Evolutionary conservation across 2,113 vertebrate species (phyloP).

Genomic region (Cavia aperea): DNA sequence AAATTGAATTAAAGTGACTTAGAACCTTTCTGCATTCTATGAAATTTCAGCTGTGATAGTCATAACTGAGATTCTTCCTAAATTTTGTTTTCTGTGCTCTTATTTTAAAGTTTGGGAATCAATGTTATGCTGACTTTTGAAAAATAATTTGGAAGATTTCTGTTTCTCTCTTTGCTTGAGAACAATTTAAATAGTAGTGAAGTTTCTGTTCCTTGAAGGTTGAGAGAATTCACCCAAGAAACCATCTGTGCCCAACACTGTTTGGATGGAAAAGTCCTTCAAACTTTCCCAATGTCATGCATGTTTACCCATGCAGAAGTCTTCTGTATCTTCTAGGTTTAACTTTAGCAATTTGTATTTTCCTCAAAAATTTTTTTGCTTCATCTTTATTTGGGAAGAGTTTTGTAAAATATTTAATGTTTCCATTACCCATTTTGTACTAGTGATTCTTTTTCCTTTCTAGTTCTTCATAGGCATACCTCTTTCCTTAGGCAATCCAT

Average conservation of each 20-base stretch:
- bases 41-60: background rate
- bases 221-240: constrained; percentile 64
- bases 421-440: background rate
- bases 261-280: constrained; percentile 37
- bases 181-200: constrained; percentile 59
- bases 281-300: constrained; percentile 29
- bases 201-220: constrained; percentile 62
- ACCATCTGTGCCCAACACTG: constrained; percentile 64
- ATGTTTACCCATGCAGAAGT: constrained; percentile 36
- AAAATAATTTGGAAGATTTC: constrained; percentile 64
- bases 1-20: constrained; percentile 6
- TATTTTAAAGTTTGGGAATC: constrained; percentile 31
- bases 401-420: background rate
- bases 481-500: background rate
- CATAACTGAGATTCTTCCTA: background rate
- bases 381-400: constrained; percentile 11
- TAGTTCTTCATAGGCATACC: rapidly evolving
- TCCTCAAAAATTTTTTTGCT: constrained; percentile 34
- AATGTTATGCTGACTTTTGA: constrained; percentile 48
- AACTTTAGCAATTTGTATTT: constrained; percentile 41
- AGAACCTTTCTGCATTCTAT: background rate
- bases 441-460: background rate
- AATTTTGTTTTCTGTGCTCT: constrained; percentile 21
- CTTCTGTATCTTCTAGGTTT: background rate
- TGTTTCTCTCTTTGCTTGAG: constrained; percentile 52